Percentiles rank a stretch among this genome's conserved stretches.
Conservation (phyloP, 2,797 vertebrate species). For the Notolabrus celidotus region DNA sequence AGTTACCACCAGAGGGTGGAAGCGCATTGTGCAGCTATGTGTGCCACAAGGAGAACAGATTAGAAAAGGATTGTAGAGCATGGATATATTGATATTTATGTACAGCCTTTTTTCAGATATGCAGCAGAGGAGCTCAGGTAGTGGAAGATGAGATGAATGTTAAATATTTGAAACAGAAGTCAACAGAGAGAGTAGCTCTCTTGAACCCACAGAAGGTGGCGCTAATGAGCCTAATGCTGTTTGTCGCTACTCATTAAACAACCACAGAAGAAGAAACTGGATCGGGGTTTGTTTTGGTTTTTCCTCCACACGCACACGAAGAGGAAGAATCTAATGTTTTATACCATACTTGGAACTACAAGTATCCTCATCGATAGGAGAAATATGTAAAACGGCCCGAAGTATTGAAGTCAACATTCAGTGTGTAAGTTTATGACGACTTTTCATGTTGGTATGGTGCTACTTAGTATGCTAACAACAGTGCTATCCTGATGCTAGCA, state of each 20-base stretch:
- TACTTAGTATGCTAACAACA: slow-evolving; percentile 42
- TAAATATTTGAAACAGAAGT: background rate
- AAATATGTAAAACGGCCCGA: background rate
- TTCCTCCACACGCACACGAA: fast-evolving
- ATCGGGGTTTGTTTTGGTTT: background rate
- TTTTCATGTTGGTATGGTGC: background rate
- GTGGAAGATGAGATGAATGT: background rate
- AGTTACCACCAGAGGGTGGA: background rate
- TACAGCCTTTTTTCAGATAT: background rate
- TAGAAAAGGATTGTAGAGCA: background rate
- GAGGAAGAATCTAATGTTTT: fast-evolving
- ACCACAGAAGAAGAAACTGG: background rate
- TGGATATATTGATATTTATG: no score
- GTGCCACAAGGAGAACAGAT: slow-evolving; percentile 29
- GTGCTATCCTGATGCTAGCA: background rate
- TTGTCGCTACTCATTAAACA: background rate
- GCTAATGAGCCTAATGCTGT: background rate
- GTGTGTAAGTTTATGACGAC: slow-evolving; percentile 43
- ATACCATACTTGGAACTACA: background rate
- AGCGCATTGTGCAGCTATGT: background rate
- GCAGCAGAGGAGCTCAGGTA: background rate
- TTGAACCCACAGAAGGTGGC: background rate
- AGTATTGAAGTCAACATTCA: background rate
- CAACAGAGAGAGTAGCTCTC: background rate
- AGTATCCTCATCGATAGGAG: fast-evolving